Conservation (phyloP, 2,797 vertebrate species). For the Psittacula echo region DNA sequence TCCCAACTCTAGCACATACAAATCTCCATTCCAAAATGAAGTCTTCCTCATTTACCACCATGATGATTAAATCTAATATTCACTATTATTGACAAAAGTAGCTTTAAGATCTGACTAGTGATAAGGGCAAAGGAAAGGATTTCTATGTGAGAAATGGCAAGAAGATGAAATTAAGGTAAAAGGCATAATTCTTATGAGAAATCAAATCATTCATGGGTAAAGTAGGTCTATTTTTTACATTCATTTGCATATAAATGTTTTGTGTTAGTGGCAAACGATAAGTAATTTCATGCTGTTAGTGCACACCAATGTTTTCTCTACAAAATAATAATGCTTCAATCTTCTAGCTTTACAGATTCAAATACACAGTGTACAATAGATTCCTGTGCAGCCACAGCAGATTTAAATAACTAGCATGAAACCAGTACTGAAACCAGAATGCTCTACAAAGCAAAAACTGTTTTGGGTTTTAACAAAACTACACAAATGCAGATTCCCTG, state of each 20-base stretch:
- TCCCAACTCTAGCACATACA: not conserved
- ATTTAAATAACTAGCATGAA: not conserved
- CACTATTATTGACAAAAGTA: constrained; percentile 11
- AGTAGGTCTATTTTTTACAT: constrained; percentile 32
- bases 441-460: not conserved
- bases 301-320: constrained; percentile 37
- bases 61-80: constrained; percentile 14
- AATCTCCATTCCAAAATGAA: not conserved
- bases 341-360: not conserved
- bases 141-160: not conserved
- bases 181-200: constrained; percentile 16
- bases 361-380: not conserved
- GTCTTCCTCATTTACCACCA: not conserved
- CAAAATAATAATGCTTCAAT: constrained; percentile 23
- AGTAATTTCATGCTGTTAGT: constrained; percentile 34
- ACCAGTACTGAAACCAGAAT: not conserved
- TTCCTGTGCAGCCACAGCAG: not conserved
- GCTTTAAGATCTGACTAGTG: not conserved
- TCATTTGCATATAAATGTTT: constrained; percentile 54
- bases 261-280: constrained; percentile 14
- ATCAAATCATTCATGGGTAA: constrained; percentile 14
- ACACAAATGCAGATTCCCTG: not conserved
- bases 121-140: constrained; percentile 35
- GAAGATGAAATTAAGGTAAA: constrained; percentile 43
- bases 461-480: not conserved